Percentiles rank a stretch among this genome's conserved stretches.
phyloP scores from a whole-genome alignment of 2,113 vertebrate genomes.

The Arothron firmamentum region DNA sequence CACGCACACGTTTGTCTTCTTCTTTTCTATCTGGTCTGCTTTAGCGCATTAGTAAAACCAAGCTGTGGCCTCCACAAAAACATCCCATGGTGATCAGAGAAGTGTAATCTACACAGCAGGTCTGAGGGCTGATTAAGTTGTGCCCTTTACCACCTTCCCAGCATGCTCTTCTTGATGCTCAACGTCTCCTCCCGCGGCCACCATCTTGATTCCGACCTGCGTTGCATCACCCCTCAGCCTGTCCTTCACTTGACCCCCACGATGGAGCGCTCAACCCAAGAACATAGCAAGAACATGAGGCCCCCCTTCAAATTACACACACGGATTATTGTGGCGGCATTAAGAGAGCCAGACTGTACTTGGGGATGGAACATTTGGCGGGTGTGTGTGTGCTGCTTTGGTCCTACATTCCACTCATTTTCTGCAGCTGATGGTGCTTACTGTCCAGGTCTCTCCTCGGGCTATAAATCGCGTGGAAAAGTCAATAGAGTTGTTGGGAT shows the following conservation, averaged over 20 bases:
- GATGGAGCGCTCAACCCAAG: constrained; percentile 30
- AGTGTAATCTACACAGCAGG: constrained; percentile 28
- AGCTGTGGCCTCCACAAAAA: constrained; percentile 9
- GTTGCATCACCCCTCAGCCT: constrained; percentile 58
- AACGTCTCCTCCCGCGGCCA: constrained; percentile 45
- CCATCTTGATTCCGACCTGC: constrained; percentile 60
- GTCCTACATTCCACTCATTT: constrained; percentile 33
- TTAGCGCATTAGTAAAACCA: neutral
- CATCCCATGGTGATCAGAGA: constrained; percentile 43
- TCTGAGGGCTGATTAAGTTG: constrained; percentile 41
- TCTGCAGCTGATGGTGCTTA: constrained; percentile 31
- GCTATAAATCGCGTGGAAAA: constrained; percentile 57
- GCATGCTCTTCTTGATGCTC: constrained; percentile 45
- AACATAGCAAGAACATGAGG: constrained; percentile 24
- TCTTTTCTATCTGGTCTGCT: neutral
- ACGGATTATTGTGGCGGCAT: constrained; percentile 13
- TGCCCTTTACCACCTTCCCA: constrained; percentile 24
- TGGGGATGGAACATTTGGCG: constrained; percentile 15
- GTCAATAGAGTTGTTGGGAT: constrained; percentile 66
- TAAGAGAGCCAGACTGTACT: constrained; percentile 24
- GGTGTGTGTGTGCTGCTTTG: constrained; percentile 26
- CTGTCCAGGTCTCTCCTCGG: constrained; percentile 28
- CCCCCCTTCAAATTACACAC: constrained; percentile 24
- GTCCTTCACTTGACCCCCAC: constrained; percentile 67
- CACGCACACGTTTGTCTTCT: neutral